Percentiles rank a stretch among this genome's conserved stretches.
Evolutionary conservation across 2,797 vertebrate genomes (phyloP).

Genomic region (Ctenochaetus hawaiiensis): DNA sequence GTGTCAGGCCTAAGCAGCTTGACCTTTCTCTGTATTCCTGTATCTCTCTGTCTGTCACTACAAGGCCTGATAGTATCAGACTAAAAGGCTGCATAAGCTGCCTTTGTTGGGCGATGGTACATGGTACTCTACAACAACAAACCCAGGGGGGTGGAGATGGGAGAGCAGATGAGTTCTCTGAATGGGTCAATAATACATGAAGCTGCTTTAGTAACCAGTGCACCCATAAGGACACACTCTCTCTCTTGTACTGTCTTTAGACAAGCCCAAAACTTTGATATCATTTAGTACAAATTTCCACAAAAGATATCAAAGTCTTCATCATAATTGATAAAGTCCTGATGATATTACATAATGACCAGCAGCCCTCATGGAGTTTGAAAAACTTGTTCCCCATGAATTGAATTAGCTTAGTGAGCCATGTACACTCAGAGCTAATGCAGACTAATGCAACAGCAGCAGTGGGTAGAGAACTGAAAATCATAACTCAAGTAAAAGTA

Average conservation of each 20-base stretch:
- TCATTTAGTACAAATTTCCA: neutral
- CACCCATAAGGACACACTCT: slow-evolving; percentile 48
- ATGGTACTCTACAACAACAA: slow-evolving; percentile 45
- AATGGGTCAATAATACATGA: slow-evolving; percentile 80
- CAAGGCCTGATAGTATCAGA: slow-evolving; percentile 31
- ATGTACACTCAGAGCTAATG: neutral
- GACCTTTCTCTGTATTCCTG: slow-evolving; percentile 43
- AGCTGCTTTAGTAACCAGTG: slow-evolving; percentile 64
- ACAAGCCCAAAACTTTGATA: slow-evolving; percentile 21
- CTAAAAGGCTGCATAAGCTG: slow-evolving; percentile 45
- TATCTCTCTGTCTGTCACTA: slow-evolving; percentile 29
- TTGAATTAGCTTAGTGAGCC: neutral
- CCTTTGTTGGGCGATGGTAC: slow-evolving; percentile 47
- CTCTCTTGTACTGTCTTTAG: slow-evolving; percentile 5
- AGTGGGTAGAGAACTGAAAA: no score
- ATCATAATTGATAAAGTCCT: neutral
- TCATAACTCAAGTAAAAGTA: no score
- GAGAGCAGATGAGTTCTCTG: slow-evolving; percentile 56
- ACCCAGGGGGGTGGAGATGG: slow-evolving; percentile 46
- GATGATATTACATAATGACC: slow-evolving; percentile 13
- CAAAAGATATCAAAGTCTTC: slow-evolving; percentile 1
- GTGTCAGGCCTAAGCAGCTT: slow-evolving; percentile 61
- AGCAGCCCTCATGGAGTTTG: slow-evolving; percentile 12
- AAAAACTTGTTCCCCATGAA: neutral
- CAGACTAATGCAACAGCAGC: no score